Conservation (phyloP, 2,797 vertebrate species). For the Agapornis canus region DNA sequence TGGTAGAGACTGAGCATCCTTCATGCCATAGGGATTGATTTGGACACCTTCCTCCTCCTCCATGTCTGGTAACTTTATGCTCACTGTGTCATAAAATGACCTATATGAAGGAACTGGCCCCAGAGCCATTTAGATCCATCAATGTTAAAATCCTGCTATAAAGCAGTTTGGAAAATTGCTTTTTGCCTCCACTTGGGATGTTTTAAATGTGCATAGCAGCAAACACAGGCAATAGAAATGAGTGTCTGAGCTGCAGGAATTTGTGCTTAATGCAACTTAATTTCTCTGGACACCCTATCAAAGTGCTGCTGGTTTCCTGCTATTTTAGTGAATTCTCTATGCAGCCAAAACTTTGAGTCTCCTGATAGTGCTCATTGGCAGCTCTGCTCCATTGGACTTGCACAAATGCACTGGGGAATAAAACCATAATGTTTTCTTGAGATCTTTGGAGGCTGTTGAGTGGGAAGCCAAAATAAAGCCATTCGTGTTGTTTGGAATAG, state of each 20-base stretch:
- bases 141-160: background rate
- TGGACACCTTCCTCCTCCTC: background rate
- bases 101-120: fast-evolving
- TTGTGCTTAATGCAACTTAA: background rate
- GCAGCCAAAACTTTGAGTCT: background rate
- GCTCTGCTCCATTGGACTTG: background rate
- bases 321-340: background rate
- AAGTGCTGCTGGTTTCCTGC: background rate
- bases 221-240: fast-evolving
- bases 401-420: background rate
- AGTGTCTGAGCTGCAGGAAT: background rate
- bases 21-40: background rate
- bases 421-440: background rate
- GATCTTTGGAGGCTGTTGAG: background rate
- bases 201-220: background rate
- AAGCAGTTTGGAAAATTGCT: background rate
- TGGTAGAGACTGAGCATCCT: background rate
- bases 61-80: fast-evolving
- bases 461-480: background rate
- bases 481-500: background rate
- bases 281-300: background rate
- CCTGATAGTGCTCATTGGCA: background rate
- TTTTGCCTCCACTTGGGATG: background rate
- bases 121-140: background rate
- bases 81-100: background rate